phyloP scores from a whole-genome alignment of 2,888 invertebrate genomes.

The Diaphora mendica region DNA sequence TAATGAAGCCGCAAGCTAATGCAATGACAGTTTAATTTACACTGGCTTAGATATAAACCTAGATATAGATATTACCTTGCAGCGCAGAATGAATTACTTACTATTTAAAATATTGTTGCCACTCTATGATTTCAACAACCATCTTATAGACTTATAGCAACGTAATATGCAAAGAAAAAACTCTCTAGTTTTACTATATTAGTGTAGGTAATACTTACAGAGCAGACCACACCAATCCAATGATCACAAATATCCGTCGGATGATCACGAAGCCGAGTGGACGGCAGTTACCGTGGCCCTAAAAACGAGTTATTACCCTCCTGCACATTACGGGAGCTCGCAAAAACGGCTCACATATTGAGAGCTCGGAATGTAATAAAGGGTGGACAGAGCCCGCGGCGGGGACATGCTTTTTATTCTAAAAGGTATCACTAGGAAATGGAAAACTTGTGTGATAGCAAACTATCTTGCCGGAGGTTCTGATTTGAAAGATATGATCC shows the following conservation, averaged over 20 bases:
- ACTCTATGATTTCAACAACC: too few relatives aligned
- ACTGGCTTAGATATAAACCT: background rate
- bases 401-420: slow-evolving; percentile 48
- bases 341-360: slow-evolving; percentile 61
- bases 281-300: slow-evolving; percentile 49
- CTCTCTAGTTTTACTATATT: background rate
- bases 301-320: slow-evolving; percentile 61
- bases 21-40: too few relatives aligned
- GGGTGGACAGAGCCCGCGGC: slow-evolving; percentile 51
- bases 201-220: background rate
- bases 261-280: slow-evolving; percentile 25
- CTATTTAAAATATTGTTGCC: too few relatives aligned
- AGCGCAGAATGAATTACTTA: too few relatives aligned
- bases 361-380: slow-evolving; percentile 68
- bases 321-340: slow-evolving; percentile 56
- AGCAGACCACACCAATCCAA: slow-evolving; percentile 2
- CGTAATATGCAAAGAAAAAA: background rate
- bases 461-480: background rate
- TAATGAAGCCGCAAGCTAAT: too few relatives aligned
- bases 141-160: too few relatives aligned
- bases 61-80: background rate
- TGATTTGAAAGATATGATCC: background rate
- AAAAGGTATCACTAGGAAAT: slow-evolving; percentile 16
- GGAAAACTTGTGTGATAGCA: slow-evolving; percentile 12
- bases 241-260: slow-evolving; percentile 17